These are phyloP conservation scores for Ranitomeya imitator DNA, from an alignment of 2,113 vertebrate genomes.

Conservation along the genomic window DNA sequence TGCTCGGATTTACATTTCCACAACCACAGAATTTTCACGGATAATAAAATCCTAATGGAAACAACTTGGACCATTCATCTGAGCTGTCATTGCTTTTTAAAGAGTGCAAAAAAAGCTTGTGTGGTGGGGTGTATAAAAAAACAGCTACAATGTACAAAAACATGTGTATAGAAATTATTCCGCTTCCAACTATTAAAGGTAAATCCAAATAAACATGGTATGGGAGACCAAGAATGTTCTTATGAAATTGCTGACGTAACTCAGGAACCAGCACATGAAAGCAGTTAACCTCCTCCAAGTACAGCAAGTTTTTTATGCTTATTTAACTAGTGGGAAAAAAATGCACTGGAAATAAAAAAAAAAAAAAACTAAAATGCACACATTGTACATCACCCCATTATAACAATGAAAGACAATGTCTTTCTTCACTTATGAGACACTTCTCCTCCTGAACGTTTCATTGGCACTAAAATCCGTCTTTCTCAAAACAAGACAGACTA, in stretches of 20 bases:
- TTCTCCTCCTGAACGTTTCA: no score
- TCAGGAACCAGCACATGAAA: constrained; percentile 47
- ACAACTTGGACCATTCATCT: background rate
- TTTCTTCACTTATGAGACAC: no score
- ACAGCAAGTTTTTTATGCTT: background rate
- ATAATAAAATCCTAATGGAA: background rate
- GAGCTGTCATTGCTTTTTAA: background rate
- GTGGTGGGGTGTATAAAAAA: background rate
- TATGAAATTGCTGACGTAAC: constrained; percentile 9
- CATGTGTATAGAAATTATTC: constrained; percentile 1
- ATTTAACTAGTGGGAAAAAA: background rate
- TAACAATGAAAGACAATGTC: no score
- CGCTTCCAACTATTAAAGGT: background rate
- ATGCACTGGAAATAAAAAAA: background rate
- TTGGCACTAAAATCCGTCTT: no score
- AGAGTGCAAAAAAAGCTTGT: background rate
- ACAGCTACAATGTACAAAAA: constrained; percentile 17
- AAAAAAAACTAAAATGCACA: background rate
- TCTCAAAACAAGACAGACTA: no score
- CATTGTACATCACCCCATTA: no score
- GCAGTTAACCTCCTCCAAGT: fast-evolving
- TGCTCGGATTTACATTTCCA: background rate
- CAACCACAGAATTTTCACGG: background rate
- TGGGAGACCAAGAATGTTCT: background rate
- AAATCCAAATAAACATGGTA: constrained; percentile 18